Conservation (phyloP, 2,888 invertebrate species). For the Alentia gelatinosa region DNA sequence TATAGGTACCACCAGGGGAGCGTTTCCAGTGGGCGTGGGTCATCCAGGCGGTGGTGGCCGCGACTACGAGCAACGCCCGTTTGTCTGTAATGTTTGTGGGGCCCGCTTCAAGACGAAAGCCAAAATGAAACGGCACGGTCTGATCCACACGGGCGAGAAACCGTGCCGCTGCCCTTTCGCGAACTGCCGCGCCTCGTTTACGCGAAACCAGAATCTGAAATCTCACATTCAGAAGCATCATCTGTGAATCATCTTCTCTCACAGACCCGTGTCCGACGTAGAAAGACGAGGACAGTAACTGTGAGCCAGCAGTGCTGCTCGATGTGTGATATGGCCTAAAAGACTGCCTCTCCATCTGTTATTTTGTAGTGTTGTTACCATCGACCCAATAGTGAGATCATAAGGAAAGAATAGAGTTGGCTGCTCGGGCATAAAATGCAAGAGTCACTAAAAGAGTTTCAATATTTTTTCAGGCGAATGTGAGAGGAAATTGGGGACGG, state of each 20-base stretch:
- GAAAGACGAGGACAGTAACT: too few relatives aligned
- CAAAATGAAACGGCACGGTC: slow-evolving; percentile 9
- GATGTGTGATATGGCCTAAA: too few relatives aligned
- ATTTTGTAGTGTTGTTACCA: too few relatives aligned
- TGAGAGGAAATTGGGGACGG: neutral
- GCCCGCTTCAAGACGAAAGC: neutral
- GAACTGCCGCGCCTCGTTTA: neutral
- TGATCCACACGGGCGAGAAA: slow-evolving; percentile 2
- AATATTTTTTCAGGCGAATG: neutral
- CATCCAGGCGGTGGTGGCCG: neutral
- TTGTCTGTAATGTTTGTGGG: neutral
- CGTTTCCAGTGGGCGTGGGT: neutral
- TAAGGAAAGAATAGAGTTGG: too few relatives aligned
- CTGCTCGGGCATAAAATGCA: neutral
- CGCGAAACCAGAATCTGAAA: slow-evolving; percentile 11
- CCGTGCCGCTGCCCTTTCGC: neutral
- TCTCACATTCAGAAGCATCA: neutral
- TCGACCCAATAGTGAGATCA: too few relatives aligned
- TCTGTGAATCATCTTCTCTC: too few relatives aligned
- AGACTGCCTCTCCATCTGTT: too few relatives aligned
- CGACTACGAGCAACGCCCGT: neutral
- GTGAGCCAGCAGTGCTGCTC: too few relatives aligned
- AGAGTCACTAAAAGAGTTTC: neutral
- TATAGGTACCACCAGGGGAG: neutral
- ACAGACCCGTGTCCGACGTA: too few relatives aligned